phyloP scores from a whole-genome alignment of 1,140 invertebrate genomes.

The Heterodera carotae region DNA sequence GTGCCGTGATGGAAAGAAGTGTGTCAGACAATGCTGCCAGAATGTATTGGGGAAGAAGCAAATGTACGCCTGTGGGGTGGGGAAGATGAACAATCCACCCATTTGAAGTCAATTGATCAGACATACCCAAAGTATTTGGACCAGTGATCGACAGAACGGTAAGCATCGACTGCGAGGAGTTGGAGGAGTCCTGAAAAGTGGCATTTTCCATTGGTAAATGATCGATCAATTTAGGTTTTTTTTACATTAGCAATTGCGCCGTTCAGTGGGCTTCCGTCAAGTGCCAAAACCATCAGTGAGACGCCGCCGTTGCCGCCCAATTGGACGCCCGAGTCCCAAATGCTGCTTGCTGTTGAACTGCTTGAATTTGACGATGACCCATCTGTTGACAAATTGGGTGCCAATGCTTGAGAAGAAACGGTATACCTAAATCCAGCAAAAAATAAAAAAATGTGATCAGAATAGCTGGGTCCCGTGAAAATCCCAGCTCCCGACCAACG shows the following conservation, averaged over 20 bases:
- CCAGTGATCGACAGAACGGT: conserved; percentile 11
- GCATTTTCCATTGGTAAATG: too few species aligned
- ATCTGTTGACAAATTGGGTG: not conserved
- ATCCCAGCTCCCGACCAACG: too few species aligned
- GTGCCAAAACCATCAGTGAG: conserved; percentile 15
- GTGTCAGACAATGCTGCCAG: conserved; percentile 20
- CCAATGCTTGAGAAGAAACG: not conserved
- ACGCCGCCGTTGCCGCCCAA: not conserved
- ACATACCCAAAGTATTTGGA: not conserved
- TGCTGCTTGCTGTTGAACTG: conserved; percentile 3
- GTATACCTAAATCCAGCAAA: not conserved
- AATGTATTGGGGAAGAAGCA: conserved; percentile 24
- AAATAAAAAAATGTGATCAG: not conserved
- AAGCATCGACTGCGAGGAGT: not conserved
- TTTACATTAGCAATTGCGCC: conserved; percentile 3
- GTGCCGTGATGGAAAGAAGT: conserved; percentile 13
- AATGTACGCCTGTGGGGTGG: not conserved
- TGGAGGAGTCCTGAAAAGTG: not conserved
- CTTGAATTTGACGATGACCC: not conserved
- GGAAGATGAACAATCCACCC: too few species aligned
- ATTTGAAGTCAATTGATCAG: not conserved
- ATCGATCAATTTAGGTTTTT: not conserved
- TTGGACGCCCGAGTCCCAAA: conserved; percentile 15
- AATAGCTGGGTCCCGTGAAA: too few species aligned
- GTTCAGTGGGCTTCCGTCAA: conserved; percentile 26